Percentiles rank a stretch among this genome's conserved stretches.
phyloP scores from a whole-genome alignment of 2,888 invertebrate genomes.

The Mechanitis mazaeus region DNA sequence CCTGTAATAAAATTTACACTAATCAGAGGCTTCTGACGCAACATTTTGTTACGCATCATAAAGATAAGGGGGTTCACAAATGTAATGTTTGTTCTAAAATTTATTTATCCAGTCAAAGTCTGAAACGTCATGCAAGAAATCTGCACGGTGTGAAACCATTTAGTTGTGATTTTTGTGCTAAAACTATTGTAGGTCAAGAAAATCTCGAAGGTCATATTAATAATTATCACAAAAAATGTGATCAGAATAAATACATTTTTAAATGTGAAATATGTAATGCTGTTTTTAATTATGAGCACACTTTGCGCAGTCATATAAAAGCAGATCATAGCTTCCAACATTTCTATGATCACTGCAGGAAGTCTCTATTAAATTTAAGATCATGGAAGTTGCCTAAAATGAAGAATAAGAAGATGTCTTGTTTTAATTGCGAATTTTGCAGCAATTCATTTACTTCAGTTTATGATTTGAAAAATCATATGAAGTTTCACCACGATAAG shows the following conservation, averaged over 20 bases:
- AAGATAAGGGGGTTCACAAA: slow-evolving; percentile 44
- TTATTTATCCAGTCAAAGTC: slow-evolving; percentile 56
- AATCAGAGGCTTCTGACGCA: slow-evolving; percentile 53
- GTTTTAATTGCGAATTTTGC: slow-evolving; percentile 49
- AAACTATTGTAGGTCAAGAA: slow-evolving; percentile 34
- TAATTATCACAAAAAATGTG: slow-evolving; percentile 26
- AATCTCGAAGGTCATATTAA: slow-evolving; percentile 38
- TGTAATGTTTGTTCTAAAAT: slow-evolving; percentile 58
- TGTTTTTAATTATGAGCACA: slow-evolving; percentile 41
- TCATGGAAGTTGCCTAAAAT: slow-evolving; percentile 27
- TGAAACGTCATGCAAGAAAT: slow-evolving; percentile 45
- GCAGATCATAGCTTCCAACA: slow-evolving; percentile 49
- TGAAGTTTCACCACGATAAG: slow-evolving; percentile 47
- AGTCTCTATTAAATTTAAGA: slow-evolving; percentile 35
- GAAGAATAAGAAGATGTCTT: neutral
- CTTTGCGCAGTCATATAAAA: slow-evolving; percentile 52
- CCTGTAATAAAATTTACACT: slow-evolving; percentile 52
- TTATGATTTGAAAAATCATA: slow-evolving; percentile 55
- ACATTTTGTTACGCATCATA: slow-evolving; percentile 55
- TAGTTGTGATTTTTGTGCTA: slow-evolving; percentile 36
- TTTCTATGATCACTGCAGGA: slow-evolving; percentile 57
- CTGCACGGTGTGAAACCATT: slow-evolving; percentile 37
- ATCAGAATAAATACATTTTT: slow-evolving; percentile 19
- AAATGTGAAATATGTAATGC: slow-evolving; percentile 45
- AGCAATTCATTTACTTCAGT: slow-evolving; percentile 39